phyloP scores from a whole-genome alignment of 2,113 vertebrate species.

The Cyrtonyx montezumae region DNA sequence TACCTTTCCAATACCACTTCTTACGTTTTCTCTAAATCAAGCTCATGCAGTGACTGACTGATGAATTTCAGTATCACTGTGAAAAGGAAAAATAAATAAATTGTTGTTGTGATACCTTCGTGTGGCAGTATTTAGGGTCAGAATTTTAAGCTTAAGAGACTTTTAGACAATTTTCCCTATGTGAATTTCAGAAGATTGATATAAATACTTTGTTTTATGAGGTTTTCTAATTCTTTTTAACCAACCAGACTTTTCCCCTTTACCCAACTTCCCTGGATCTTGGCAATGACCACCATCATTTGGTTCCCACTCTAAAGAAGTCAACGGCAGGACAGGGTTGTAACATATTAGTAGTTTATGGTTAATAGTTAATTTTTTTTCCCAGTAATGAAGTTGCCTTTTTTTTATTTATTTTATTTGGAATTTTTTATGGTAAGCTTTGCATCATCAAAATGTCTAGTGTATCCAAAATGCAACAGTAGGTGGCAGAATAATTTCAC shows the following conservation, averaged over 20 bases:
- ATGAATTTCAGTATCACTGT: not conserved
- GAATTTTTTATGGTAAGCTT: not conserved
- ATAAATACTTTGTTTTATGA: not conserved
- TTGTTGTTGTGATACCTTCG: not conserved
- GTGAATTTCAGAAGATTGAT: not conserved
- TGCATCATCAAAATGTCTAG: not conserved
- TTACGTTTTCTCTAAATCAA: not conserved
- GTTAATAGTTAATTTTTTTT: not conserved
- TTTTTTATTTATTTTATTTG: not conserved
- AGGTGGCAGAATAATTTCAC: slow-evolving; percentile 81
- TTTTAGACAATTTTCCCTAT: not conserved
- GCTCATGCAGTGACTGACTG: not conserved
- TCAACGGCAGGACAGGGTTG: not conserved
- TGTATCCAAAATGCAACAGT: slow-evolving; percentile 54
- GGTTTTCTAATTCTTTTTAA: not conserved
- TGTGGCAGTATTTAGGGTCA: not conserved
- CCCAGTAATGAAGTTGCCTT: not conserved
- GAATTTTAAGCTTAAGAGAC: not conserved
- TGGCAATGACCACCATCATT: not conserved
- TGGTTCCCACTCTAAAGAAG: not conserved
- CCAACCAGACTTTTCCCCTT: not conserved
- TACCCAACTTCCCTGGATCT: not conserved
- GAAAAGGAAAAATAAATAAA: not conserved
- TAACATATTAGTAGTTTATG: not conserved
- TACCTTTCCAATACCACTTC: not conserved